Base-by-base conservation (phyloP, 2,797 vertebrate species). In the Crocodylus rhombifer region DNA sequence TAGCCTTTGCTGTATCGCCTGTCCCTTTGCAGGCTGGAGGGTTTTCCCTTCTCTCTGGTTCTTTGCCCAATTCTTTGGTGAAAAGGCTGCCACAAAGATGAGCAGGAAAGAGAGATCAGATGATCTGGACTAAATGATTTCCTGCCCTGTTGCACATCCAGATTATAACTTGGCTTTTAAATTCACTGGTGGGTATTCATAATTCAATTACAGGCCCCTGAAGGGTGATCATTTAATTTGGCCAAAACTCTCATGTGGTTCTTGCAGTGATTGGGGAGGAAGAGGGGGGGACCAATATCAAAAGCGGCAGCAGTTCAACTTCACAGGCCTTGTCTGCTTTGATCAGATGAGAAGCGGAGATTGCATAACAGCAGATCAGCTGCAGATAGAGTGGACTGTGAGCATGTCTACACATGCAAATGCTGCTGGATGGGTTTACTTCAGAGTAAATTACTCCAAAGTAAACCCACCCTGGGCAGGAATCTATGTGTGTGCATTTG, bases 1-100 rank as follows among this genome's bases (percentile, higher is more conserved):
- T 80, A 88, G 13, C 28, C 55, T 86, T 87, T 84, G 33, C 58
- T 78, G 92, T 95, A 78, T 64, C 82, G 57, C 26, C 57, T 16
- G 14, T 81, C 36, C 79, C 80, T 74, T 28, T 61, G 55, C 28
- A 69, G 74, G 64, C 61, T 87, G 33, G 18, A 89, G 55, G 30
- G 17, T 76, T 94, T 96, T 84, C 69, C 56, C 76, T 42, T 51
- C 73, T 88, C 77, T 82, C 74, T 88, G 91, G 74, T 25, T 69
- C 90, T 83, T 87, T 30, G 73, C 92, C 33, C 30, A 42, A 25
- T 42, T 12, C 21, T 71, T 25, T 71, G 21, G 21, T 25, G 67
- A 14, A 71, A 23, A 36, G 20, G 12, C 33, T 13, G 65, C 20
- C 10, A n/a, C 30, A 30, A 69, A 69, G 65, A 69, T 69, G 67